Evolutionary conservation across 2,113 vertebrate genomes (phyloP).

Genomic region (human (Homo sapiens)): DNA sequence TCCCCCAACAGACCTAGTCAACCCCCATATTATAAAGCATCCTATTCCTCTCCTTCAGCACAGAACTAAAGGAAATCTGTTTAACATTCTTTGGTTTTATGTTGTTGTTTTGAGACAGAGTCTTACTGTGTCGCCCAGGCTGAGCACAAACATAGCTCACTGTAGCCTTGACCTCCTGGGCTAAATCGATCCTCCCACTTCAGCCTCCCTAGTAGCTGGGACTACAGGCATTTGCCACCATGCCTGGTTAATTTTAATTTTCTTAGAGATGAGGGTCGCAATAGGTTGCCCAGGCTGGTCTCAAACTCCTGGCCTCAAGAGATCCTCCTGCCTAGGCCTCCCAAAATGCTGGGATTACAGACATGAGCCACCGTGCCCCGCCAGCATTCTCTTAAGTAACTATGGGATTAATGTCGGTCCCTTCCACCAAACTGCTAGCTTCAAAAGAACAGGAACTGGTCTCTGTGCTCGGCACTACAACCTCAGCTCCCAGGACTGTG

Average conservation of each 20-base stretch:
- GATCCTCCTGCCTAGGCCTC: neutral
- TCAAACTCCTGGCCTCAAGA: neutral
- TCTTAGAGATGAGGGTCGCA: neutral
- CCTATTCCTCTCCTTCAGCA: fast-evolving
- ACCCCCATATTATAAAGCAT: fast-evolving
- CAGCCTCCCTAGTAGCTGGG: neutral
- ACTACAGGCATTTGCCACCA: neutral
- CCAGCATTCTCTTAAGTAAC: neutral
- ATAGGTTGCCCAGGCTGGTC: neutral
- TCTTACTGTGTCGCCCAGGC: too few relatives aligned
- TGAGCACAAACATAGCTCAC: neutral
- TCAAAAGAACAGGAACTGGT: neutral
- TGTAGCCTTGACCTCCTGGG: neutral
- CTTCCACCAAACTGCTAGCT: neutral
- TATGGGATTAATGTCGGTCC: fast-evolving
- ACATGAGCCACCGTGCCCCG: neutral
- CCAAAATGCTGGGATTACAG: neutral
- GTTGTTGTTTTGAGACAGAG: too few relatives aligned
- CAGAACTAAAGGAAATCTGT: neutral
- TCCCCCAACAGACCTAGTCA: neutral
- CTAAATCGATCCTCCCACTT: neutral
- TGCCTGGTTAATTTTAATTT: neutral
- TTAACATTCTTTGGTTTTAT: neutral
- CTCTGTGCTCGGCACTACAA: neutral
- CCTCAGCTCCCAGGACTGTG: neutral